Conservation (phyloP, 2,113 vertebrate species). For the Rynchops niger region DNA sequence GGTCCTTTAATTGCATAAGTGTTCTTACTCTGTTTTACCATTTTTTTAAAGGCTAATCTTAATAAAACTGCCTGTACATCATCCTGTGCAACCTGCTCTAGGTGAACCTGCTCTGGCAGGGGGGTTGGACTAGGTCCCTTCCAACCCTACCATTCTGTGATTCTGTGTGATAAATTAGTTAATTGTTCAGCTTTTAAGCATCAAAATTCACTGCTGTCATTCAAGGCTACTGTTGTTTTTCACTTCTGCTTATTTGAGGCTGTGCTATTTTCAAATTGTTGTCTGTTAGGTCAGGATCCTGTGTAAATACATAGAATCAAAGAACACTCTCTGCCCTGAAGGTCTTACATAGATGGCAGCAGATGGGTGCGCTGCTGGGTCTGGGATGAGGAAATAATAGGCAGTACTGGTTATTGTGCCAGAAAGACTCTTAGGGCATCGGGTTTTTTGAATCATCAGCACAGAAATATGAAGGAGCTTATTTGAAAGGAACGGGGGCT, state of each 20-base stretch:
- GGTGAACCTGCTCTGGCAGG: too few species aligned
- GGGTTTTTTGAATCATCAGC: neutral
- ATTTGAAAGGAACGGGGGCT: neutral
- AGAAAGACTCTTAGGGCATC: neutral
- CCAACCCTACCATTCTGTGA: too few species aligned
- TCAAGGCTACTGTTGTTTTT: neutral
- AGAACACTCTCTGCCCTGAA: neutral
- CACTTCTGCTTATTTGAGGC: neutral
- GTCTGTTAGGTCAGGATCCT: neutral
- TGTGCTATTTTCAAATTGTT: neutral
- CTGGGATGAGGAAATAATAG: neutral
- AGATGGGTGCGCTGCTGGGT: rapidly evolving
- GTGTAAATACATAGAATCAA: neutral
- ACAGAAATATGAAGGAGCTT: neutral
- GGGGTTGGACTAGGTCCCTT: too few species aligned
- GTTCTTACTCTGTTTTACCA: neutral
- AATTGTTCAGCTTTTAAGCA: neutral
- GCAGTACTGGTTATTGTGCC: neutral
- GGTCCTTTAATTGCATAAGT: neutral
- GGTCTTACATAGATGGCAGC: neutral
- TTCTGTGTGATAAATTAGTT: neutral
- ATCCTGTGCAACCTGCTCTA: too few species aligned
- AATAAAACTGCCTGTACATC: neutral
- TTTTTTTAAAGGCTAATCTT: neutral
- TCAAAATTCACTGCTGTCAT: neutral